Evolutionary conservation across 2,113 vertebrate genomes (phyloP), one percentile per base, ranked within the genome.

Genomic region (Verasper variegatus): DNA sequence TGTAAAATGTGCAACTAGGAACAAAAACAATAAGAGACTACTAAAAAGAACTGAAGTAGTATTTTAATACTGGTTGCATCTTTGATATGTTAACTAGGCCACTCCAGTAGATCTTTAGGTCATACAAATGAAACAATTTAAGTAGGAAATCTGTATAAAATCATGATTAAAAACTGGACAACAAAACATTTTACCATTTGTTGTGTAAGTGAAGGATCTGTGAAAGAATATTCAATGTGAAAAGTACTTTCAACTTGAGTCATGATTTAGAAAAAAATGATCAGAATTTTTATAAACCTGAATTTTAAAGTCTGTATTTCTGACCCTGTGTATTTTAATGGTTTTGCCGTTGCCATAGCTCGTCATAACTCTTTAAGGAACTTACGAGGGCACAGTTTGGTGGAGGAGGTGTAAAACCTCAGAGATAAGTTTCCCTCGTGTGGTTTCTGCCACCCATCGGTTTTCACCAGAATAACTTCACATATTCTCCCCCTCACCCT

Each of bases 401-500:
- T 21, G 5, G 10, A 37, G 31, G 62, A 14, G 20, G 15, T 58
- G 51, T 68, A 56, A 75, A 82, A 62, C 52, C 17, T 69, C 20
- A 55, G 15, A 66, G 7, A 73, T 61, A 31, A 4, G 20, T 76
- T 76, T 68, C 13, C 57, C 56, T 81, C 35, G 7, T 73, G 45
- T 76, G 57, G 82, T 70, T 81, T 80, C 58, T 24, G 64, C 61
- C 8, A 1, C 71, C 65, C 58, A 58, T 69, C 4, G 0, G 59
- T 76, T 76, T 75, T 74, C 31, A 68, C 45, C 63, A 47, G 31
- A 60, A 49, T 81, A 60, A 52, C 49, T 66, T 61, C 57, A 26
- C 52, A 75, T 73, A 86, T 67, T 68, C 68, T 49, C 71, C 55
- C 80, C 62, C 62, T 82, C 74, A 68, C 68, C 69, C 79, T 58